phyloP scores from a whole-genome alignment of 2,797 vertebrate species.

The Enteromius trimaculatus region DNA sequence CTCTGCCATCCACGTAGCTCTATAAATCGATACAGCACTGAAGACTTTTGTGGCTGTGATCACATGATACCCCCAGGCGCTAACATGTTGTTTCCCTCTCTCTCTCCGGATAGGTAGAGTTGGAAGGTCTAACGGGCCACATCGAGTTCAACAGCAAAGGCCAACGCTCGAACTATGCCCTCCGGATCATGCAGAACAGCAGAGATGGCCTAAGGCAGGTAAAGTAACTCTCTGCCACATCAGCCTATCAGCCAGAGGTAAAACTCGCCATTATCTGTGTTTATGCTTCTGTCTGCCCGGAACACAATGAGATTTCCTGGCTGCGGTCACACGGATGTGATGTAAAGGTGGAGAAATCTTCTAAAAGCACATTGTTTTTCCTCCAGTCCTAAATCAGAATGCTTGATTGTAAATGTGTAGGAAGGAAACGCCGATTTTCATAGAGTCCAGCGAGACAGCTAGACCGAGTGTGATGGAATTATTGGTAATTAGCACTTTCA shows the following conservation, averaged over 20 bases:
- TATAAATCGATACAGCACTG: constrained; percentile 39
- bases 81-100: constrained; percentile 66
- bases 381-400: not conserved
- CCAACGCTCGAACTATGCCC: constrained; percentile 93
- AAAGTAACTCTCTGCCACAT: constrained; percentile 65
- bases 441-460: constrained; percentile 23
- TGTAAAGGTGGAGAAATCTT: constrained; percentile 28
- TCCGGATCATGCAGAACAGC: constrained; percentile 93
- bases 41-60: constrained; percentile 19
- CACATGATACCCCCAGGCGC: not conserved
- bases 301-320: constrained; percentile 28
- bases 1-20: constrained; percentile 12
- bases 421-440: constrained; percentile 18
- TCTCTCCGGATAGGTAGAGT: constrained; percentile 96
- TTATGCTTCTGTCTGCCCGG: not conserved
- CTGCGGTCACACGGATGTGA: not conserved
- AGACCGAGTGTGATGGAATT: constrained; percentile 39
- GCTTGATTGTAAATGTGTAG: constrained; percentile 5
- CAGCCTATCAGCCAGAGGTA: constrained; percentile 39
- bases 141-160: constrained; percentile 99
- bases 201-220: constrained; percentile 92
- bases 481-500: constrained; percentile 48
- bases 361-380: constrained; percentile 3
- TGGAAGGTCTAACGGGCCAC: constrained; percentile 99
- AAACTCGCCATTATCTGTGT: constrained; percentile 32